Evolutionary conservation across 2,888 invertebrate species (phyloP).

Genomic region (Adela reaumurella): DNA sequence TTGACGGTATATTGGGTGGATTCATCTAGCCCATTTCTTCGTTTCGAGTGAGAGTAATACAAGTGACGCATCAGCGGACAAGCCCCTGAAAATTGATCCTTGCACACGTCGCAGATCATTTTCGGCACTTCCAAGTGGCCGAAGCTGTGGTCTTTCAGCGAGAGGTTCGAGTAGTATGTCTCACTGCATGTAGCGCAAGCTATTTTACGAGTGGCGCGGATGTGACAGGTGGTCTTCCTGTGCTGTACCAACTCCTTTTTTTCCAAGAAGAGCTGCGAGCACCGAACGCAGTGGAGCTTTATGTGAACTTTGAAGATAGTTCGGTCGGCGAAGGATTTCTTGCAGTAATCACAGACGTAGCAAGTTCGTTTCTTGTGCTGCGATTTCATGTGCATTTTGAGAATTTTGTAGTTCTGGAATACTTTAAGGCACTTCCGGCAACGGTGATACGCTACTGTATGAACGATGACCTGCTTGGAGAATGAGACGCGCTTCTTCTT

Average conservation of each 20-base stretch:
- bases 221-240: slow-evolving; percentile 15
- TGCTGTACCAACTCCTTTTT: slow-evolving; percentile 25
- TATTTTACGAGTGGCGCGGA: slow-evolving; percentile 25
- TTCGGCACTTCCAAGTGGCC: slow-evolving; percentile 21
- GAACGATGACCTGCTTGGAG: slow-evolving; percentile 35
- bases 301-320: slow-evolving; percentile 43
- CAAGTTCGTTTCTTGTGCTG: slow-evolving; percentile 38
- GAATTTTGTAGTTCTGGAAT: slow-evolving; percentile 25
- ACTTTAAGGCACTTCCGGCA: slow-evolving; percentile 39
- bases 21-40: slow-evolving; percentile 14
- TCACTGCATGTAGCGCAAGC: slow-evolving; percentile 28
- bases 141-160: slow-evolving; percentile 37
- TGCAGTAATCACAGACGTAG: slow-evolving; percentile 42
- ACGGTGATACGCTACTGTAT: slow-evolving; percentile 36
- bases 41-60: slow-evolving; percentile 26
- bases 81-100: slow-evolving; percentile 29
- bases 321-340: slow-evolving; percentile 32
- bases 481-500: slow-evolving; percentile 36
- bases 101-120: slow-evolving; percentile 36
- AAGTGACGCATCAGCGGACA: slow-evolving; percentile 34
- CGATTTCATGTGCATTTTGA: slow-evolving; percentile 29
- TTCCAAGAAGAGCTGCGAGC: slow-evolving; percentile 22
- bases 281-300: slow-evolving; percentile 36
- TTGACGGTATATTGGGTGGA: slow-evolving; percentile 21
- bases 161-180: slow-evolving; percentile 29